Conservation (phyloP, 2,797 vertebrate species). For the Scarus forsteni region DNA sequence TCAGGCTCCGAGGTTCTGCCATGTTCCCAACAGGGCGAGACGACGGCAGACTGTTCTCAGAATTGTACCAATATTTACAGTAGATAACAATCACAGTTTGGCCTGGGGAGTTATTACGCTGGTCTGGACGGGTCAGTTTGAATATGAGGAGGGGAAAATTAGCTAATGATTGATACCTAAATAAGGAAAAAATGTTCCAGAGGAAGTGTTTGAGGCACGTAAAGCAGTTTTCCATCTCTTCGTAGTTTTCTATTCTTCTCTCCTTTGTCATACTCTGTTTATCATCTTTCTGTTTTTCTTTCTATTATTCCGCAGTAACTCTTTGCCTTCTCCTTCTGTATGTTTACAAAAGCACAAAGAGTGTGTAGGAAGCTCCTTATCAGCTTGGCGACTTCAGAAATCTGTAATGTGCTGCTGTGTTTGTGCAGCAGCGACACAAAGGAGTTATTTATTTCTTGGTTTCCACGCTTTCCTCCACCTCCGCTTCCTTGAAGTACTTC, state of each 20-base stretch:
- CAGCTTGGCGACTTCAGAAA: slow-evolving; percentile 58
- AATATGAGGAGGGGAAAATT: slow-evolving; percentile 29
- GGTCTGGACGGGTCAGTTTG: slow-evolving; percentile 13
- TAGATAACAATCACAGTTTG: slow-evolving; percentile 65
- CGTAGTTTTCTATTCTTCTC: neutral
- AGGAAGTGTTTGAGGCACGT: slow-evolving; percentile 11
- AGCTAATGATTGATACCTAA: slow-evolving; percentile 51
- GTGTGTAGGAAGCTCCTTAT: slow-evolving; percentile 70
- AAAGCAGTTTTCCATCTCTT: neutral
- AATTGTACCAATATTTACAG: slow-evolving; percentile 71
- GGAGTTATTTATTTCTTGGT: slow-evolving; percentile 83
- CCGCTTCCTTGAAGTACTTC: slow-evolving; percentile 77
- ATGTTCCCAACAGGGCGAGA: slow-evolving; percentile 41
- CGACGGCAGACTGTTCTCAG: slow-evolving; percentile 56
- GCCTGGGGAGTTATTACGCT: slow-evolving; percentile 41
- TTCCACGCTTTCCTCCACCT: slow-evolving; percentile 75
- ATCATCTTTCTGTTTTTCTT: slow-evolving; percentile 5
- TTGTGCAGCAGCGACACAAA: slow-evolving; percentile 78
- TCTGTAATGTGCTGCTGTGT: slow-evolving; percentile 75
- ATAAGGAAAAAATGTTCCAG: slow-evolving; percentile 52
- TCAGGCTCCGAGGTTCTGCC: slow-evolving; percentile 47
- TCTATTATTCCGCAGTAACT: slow-evolving; percentile 19
- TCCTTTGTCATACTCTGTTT: neutral
- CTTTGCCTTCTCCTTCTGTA: slow-evolving; percentile 10
- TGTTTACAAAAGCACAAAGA: slow-evolving; percentile 1